These are phyloP conservation scores for Drosophila leontia DNA, from an alignment of 1,140 invertebrate species.

Conservation along the genomic window DNA sequence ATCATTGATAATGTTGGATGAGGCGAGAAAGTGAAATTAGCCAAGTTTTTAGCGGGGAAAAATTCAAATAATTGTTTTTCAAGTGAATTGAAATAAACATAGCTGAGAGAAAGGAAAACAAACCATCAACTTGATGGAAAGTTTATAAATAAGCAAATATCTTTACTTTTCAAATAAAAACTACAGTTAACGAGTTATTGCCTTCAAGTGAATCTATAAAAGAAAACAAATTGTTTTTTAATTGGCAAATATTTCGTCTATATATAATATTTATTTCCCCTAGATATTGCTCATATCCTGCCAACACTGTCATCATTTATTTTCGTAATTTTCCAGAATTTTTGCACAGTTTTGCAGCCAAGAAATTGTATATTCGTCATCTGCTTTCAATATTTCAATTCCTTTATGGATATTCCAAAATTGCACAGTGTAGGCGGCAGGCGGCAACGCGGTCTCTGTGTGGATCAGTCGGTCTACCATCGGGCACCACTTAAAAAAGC, in stretches of 20 bases:
- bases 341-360: constrained; percentile 28
- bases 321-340: constrained; percentile 20
- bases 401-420: constrained; percentile 64
- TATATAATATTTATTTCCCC: constrained; percentile 21
- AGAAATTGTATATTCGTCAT: constrained; percentile 37
- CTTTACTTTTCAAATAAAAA: neutral
- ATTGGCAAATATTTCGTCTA: neutral
- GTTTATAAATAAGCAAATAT: neutral
- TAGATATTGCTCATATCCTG: constrained; percentile 18
- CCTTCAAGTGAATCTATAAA: neutral
- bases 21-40: constrained; percentile 40
- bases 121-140: neutral
- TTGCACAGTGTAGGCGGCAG: constrained; percentile 75
- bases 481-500: constrained; percentile 52
- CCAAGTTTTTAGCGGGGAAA: neutral
- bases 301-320: neutral
- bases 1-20: constrained; percentile 31
- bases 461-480: constrained; percentile 57
- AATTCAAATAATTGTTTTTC: constrained; percentile 29
- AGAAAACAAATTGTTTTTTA: neutral
- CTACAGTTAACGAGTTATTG: neutral
- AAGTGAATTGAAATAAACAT: constrained; percentile 34
- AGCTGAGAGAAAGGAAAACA: neutral
- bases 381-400: constrained; percentile 55
- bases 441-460: constrained; percentile 10